Evolutionary conservation across 2,888 invertebrate genomes (phyloP).

Genomic region (Petrolisthes manimaculis): DNA sequence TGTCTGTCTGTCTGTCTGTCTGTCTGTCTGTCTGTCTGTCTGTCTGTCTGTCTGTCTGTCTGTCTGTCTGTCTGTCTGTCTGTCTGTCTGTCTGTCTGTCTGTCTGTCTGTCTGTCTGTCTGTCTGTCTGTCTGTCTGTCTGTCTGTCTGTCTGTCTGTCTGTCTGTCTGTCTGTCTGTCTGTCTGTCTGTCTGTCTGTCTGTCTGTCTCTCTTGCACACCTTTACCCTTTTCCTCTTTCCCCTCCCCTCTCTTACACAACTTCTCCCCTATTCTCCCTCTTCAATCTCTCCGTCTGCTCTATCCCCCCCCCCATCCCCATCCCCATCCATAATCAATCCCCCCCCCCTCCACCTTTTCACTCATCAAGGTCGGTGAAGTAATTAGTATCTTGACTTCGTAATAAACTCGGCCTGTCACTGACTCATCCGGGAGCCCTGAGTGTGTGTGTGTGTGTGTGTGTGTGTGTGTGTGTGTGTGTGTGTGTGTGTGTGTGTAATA

Average conservation of each 20-base stretch:
- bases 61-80: neutral
- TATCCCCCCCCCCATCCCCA: too few species aligned
- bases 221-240: too few species aligned
- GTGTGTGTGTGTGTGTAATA: neutral
- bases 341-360: too few species aligned
- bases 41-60: neutral
- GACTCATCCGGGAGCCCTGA: neutral
- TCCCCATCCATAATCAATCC: too few species aligned
- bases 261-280: too few species aligned
- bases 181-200: slow-evolving; percentile 1
- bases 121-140: neutral
- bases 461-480: slow-evolving; percentile 4
- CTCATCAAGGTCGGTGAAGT: too few species aligned
- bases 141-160: neutral
- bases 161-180: neutral
- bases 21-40: neutral
- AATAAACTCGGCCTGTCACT: slow-evolving; percentile 5
- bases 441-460: slow-evolving; percentile 31
- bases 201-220: neutral
- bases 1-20: neutral
- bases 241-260: too few species aligned
- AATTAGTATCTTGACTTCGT: neutral
- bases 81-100: neutral
- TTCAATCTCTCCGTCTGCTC: too few species aligned
- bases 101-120: neutral